These are phyloP conservation scores for Xenentodon cancila DNA, from an alignment of 2,797 vertebrate genomes.

Conservation along the genomic window DNA sequence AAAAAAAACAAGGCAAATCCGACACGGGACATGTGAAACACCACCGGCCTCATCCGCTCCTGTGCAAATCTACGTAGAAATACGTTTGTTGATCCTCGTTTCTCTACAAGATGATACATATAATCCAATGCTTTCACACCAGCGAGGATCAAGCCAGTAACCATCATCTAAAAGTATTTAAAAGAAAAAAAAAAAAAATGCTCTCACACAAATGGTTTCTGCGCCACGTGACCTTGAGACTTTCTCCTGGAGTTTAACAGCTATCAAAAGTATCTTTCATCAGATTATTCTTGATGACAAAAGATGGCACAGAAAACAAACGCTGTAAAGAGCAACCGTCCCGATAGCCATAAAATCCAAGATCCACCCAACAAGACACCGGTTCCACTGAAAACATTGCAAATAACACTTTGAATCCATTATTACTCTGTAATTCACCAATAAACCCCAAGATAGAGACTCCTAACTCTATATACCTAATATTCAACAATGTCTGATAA, in stretches of 20 bases:
- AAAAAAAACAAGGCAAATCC: conserved; percentile 37
- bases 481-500: conserved; percentile 80
- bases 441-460: conserved; percentile 82
- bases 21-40: conserved; percentile 48
- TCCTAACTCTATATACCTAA: conserved; percentile 82
- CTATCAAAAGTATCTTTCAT: conserved; percentile 78
- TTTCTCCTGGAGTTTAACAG: conserved; percentile 77
- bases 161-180: conserved; percentile 39
- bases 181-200: too few relatives aligned
- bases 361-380: conserved; percentile 48
- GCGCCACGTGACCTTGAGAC: conserved; percentile 61
- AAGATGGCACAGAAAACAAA: conserved; percentile 63
- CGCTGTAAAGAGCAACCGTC: conserved; percentile 63
- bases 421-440: conserved; percentile 80
- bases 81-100: conserved; percentile 35
- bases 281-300: conserved; percentile 48
- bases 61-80: conserved; percentile 70
- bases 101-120: conserved; percentile 53
- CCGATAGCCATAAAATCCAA: conserved; percentile 85
- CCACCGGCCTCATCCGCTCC: conserved; percentile 57
- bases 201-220: conserved; percentile 44
- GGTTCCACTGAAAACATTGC: conserved; percentile 73
- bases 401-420: conserved; percentile 74
- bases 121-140: conserved; percentile 57
- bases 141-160: conserved; percentile 48